Conservation (phyloP, 2,113 vertebrate genomes). For the Antechinus stuartii region DNA sequence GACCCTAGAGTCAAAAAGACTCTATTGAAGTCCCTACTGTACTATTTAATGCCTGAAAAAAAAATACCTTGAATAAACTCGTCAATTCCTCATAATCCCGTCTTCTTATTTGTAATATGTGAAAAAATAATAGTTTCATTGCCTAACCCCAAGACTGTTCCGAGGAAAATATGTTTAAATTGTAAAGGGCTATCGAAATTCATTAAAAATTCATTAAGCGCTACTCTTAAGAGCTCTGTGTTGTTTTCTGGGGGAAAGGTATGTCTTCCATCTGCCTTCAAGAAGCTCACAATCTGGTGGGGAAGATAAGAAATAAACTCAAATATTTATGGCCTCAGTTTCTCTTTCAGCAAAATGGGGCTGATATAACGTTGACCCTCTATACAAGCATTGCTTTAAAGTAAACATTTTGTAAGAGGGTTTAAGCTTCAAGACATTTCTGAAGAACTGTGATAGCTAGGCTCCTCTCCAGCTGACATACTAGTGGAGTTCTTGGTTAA, state of each 20-base stretch:
- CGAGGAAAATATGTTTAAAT: neutral
- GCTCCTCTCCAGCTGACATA: neutral
- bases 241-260: neutral
- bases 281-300: neutral
- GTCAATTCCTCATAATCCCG: neutral
- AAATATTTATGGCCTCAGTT: neutral
- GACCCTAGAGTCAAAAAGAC: neutral
- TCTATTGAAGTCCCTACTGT: neutral
- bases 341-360: neutral
- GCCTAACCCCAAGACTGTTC: neutral
- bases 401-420: neutral
- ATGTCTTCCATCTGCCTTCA: neutral
- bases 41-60: neutral
- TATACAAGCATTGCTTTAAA: neutral
- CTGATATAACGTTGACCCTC: fast-evolving
- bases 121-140: neutral
- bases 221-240: neutral
- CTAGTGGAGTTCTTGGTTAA: neutral
- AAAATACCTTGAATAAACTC: neutral
- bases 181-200: neutral
- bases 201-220: neutral
- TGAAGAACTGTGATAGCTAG: neutral
- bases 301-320: neutral
- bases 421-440: neutral
- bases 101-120: neutral